Evolutionary conservation across 2,113 vertebrate genomes (phyloP).

Genomic region (Dicaeum eximium): DNA sequence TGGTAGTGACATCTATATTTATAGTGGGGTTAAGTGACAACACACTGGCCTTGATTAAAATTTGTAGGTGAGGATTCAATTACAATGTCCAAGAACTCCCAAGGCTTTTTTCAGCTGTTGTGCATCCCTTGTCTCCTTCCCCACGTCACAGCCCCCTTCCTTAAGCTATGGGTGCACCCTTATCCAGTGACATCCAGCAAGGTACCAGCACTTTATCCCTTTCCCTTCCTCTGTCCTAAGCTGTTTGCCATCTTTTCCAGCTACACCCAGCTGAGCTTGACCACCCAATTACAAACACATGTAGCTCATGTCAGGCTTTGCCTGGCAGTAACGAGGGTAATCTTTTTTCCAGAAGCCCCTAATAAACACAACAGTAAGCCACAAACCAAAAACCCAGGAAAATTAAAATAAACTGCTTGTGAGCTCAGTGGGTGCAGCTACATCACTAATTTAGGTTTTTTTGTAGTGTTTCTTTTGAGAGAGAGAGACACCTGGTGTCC

Average conservation of each 20-base stretch:
- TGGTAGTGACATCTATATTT: background rate
- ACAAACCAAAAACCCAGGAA: background rate
- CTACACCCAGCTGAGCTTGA: background rate
- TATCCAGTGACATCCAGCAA: background rate
- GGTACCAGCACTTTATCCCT: background rate
- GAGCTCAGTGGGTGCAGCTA: background rate
- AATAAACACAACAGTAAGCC: background rate
- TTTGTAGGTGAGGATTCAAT: background rate
- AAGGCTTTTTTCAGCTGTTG: background rate
- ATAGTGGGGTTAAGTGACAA: background rate
- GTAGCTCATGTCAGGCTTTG: background rate
- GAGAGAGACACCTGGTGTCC: background rate
- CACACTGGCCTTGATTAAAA: background rate
- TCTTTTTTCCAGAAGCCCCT: background rate
- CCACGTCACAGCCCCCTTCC: background rate
- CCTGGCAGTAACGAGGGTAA: background rate
- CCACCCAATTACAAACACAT: background rate
- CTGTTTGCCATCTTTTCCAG: background rate
- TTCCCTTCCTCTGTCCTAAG: background rate
- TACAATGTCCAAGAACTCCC: background rate
- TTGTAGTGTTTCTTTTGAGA: background rate
- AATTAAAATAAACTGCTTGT: background rate
- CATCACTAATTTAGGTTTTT: background rate
- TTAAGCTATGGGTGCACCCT: rapidly evolving
- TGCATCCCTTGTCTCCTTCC: background rate